Conservation (phyloP, 2,113 vertebrate genomes). For the Brachypodius melanocephalos region DNA sequence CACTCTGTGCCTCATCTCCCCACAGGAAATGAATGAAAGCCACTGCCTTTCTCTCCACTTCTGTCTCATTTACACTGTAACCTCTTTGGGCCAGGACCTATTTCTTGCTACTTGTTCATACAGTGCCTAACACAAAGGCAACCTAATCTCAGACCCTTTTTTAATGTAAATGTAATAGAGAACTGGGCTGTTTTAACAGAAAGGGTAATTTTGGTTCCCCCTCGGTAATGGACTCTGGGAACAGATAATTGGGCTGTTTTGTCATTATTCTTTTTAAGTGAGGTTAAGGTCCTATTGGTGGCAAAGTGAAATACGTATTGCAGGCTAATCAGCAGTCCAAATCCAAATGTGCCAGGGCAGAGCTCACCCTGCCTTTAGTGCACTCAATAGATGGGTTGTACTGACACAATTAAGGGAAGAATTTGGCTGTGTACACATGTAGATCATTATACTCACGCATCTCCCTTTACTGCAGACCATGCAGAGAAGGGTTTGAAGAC, state of each 20-base stretch:
- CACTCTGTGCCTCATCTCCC: not conserved
- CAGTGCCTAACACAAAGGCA: conserved; percentile 37
- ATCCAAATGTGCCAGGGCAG: conserved; percentile 13
- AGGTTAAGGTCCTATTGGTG: conserved; percentile 35
- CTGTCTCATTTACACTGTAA: conserved; percentile 32
- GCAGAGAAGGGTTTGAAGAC: not conserved
- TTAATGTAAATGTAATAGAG: conserved; percentile 51
- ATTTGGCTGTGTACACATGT: not conserved
- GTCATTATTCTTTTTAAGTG: conserved; percentile 49
- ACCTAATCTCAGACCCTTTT: conserved; percentile 28
- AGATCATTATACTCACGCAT: not conserved
- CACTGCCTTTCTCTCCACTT: not conserved
- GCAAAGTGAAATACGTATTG: conserved; percentile 9
- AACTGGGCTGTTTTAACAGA: conserved; percentile 42
- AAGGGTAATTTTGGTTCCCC: conserved; percentile 53
- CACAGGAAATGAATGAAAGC: not conserved
- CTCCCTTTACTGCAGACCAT: not conserved
- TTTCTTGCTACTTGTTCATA: not conserved
- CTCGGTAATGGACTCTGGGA: conserved; percentile 15
- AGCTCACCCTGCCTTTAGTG: conserved; percentile 12
- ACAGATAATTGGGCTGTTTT: conserved; percentile 55
- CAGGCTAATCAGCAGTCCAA: conserved; percentile 37
- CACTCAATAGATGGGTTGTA: not conserved
- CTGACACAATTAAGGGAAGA: conserved; percentile 7
- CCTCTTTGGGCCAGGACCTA: conserved; percentile 32